Evolutionary conservation across 2,888 invertebrate genomes (phyloP), one percentile per base, ranked within the genome.

Genomic region (Augiades crinisus): DNA sequence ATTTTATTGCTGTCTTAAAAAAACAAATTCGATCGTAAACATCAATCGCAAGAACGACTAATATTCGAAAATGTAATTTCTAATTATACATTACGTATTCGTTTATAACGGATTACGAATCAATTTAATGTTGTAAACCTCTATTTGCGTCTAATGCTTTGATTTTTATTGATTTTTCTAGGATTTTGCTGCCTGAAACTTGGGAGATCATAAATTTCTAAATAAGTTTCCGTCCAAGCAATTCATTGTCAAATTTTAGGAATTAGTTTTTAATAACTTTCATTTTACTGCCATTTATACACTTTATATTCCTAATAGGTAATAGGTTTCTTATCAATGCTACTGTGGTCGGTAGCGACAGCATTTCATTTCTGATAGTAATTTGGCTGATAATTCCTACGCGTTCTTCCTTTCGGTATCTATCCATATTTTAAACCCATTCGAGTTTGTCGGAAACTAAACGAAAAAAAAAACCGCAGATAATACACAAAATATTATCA

Each of bases 401-500:
- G 2, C n/a, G 27, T 10, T 27, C 8, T 12, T 4, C 5, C 13
- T 13, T 24, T 16, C 34, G 10, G 6, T 44, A 14, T 36, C 17
- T 27, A 5, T 36, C 13, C 17, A 12, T 34, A 17, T 31, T 44
- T 14, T 6, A 17, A 37, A 38, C 8, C 21, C 13, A 12, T 33
- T 40, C 17, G 31, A 4, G 13, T 8, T 4, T n/a, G 8, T 38
- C 14, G 31, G 31, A 40, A 30, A 47, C 36, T 31, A 41, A 30
- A 34, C 16, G 30, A 37, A 31, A 21, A 30, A 34, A 24, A 37
- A 37, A 31, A 21, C 43, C 33, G 31, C 45, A 16, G 37, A 45
- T 52, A 45, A 33, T 33, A 44, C 22, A 46, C 30, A 36, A 30
- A 50, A 38, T 33, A 52, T 53, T 55, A 55, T 55, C 56, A 43